phyloP scores from a whole-genome alignment of 2,888 invertebrate genomes.

The Actias luna region DNA sequence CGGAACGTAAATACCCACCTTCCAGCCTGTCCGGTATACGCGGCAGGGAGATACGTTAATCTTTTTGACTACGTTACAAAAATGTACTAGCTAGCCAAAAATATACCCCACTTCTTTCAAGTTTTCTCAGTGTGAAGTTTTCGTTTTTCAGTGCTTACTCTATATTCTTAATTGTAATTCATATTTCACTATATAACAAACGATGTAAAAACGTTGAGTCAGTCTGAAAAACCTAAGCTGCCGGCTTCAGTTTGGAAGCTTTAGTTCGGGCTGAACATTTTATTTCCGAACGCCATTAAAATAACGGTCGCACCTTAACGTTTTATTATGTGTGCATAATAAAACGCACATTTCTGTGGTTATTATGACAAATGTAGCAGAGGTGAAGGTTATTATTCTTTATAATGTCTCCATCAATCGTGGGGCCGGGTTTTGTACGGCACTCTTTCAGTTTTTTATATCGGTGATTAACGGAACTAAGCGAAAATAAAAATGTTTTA shows the following conservation, averaged over 20 bases:
- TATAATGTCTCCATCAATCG: constrained; percentile 44
- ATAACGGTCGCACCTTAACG: constrained; percentile 42
- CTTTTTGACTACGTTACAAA: too few species aligned
- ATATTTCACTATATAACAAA: too few species aligned
- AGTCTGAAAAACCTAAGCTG: neutral
- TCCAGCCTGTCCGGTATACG: too few species aligned
- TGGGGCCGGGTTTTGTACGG: constrained; percentile 11
- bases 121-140: too few species aligned
- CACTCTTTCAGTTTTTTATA: constrained; percentile 10
- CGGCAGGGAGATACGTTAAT: too few species aligned
- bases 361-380: constrained; percentile 45
- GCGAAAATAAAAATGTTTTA: neutral
- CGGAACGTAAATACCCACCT: too few species aligned
- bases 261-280: neutral
- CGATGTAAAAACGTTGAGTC: neutral
- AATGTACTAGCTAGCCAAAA: too few species aligned
- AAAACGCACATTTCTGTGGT: constrained; percentile 42
- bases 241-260: neutral
- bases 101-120: too few species aligned
- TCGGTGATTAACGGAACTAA: neutral
- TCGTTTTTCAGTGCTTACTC: too few species aligned
- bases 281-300: constrained; percentile 23
- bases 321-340: constrained; percentile 56
- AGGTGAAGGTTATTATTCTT: constrained; percentile 43
- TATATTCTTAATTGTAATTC: too few species aligned